phyloP scores from a whole-genome alignment of 2,888 invertebrate genomes.

The Xestia c-nigrum region DNA sequence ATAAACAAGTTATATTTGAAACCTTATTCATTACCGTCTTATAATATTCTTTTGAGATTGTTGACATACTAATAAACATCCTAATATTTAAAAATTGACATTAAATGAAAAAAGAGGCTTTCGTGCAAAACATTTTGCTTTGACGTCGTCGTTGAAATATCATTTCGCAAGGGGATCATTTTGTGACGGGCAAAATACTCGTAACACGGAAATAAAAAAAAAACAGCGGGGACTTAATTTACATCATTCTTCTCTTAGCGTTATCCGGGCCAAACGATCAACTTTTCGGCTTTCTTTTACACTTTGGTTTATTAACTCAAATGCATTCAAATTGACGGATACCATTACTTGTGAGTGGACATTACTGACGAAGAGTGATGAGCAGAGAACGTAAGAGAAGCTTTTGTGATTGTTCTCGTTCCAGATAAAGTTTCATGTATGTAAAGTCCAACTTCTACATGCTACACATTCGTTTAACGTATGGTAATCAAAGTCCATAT shows the following conservation, averaged over 20 bases:
- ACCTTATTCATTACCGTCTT: background rate
- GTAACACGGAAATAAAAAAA: conserved; percentile 33
- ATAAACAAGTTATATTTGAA: background rate
- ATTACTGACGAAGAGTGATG: conserved; percentile 4
- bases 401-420: conserved; percentile 11
- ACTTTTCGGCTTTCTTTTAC: conserved; percentile 32
- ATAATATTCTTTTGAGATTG: conserved; percentile 7
- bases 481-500: background rate
- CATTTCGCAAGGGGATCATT: conserved; percentile 34
- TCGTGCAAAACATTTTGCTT: conserved; percentile 18
- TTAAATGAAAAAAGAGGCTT: conserved; percentile 20
- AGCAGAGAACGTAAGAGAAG: background rate
- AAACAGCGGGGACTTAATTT: conserved; percentile 40
- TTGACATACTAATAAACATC: conserved; percentile 6
- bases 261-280: conserved; percentile 12
- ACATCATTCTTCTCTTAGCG: conserved; percentile 37
- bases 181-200: conserved; percentile 40
- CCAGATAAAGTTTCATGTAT: background rate
- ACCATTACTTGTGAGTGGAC: background rate
- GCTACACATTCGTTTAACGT: conserved; percentile 1
- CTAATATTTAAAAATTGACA: background rate
- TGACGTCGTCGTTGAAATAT: conserved; percentile 37
- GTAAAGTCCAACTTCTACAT: background rate
- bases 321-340: conserved; percentile 22
- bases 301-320: conserved; percentile 30